phyloP scores from a whole-genome alignment of 2,888 invertebrate genomes.

The Lycia hirtaria region DNA sequence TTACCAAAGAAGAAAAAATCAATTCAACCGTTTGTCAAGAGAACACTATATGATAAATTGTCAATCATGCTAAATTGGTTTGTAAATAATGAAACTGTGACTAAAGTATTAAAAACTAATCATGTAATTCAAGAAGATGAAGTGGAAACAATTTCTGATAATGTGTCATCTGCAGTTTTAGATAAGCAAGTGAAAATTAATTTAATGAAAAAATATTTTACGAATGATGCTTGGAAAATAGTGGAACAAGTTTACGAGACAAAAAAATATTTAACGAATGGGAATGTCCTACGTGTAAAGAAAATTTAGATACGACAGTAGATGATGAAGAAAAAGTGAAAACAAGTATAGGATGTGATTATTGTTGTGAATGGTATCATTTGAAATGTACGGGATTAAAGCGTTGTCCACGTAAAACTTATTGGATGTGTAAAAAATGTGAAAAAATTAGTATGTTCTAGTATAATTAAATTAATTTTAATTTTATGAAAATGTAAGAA shows the following conservation, averaged over 20 bases:
- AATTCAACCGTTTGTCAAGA: too few relatives aligned
- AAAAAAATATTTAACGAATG: conserved; percentile 31
- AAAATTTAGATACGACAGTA: conserved; percentile 5
- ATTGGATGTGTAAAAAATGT: conserved; percentile 9
- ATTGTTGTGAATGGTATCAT: conserved; percentile 6
- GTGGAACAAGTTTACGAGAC: conserved; percentile 29
- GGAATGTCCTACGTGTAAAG: conserved; percentile 1
- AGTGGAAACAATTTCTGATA: too few relatives aligned
- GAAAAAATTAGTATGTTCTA: not conserved
- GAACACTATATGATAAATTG: too few relatives aligned
- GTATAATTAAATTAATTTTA: not conserved
- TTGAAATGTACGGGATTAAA: conserved; percentile 5
- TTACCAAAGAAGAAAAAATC: too few relatives aligned
- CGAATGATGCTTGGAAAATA: too few relatives aligned
- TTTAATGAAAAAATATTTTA: too few relatives aligned
- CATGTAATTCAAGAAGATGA: too few relatives aligned
- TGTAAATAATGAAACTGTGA: too few relatives aligned
- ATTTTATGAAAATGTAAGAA: not conserved
- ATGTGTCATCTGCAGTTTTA: too few relatives aligned
- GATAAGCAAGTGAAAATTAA: too few relatives aligned
- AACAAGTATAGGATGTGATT: conserved; percentile 1
- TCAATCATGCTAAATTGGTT: too few relatives aligned
- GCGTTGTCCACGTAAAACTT: conserved; percentile 4
- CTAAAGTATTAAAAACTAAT: too few relatives aligned
- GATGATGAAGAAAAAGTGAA: conserved; percentile 6